phyloP scores from a whole-genome alignment of 2,113 vertebrate species.

The Elephantulus edwardii region DNA sequence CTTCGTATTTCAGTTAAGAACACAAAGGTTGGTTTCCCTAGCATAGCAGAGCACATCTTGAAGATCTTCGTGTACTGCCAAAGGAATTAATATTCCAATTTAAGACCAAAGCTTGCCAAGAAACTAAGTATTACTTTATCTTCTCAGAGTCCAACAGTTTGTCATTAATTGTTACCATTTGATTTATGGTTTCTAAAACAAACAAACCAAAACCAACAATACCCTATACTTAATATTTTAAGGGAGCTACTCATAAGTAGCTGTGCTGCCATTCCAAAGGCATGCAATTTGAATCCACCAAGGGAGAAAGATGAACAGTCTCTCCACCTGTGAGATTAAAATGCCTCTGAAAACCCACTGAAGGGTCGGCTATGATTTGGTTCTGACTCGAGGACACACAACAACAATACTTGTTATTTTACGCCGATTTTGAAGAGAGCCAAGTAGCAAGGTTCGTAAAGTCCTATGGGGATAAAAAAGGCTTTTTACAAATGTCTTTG shows the following conservation, averaged over 20 bases:
- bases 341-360: background rate
- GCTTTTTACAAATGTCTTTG: constrained; percentile 34
- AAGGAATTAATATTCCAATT: background rate
- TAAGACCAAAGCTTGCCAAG: background rate
- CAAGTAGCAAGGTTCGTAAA: too few relatives aligned
- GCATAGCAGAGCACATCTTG: background rate
- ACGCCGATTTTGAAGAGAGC: background rate
- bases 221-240: too few relatives aligned
- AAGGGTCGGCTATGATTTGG: too few relatives aligned
- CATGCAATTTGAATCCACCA: too few relatives aligned
- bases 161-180: background rate
- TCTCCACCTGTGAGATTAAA: too few relatives aligned
- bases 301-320: too few relatives aligned
- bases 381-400: too few relatives aligned
- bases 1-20: background rate
- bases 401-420: background rate
- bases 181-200: background rate
- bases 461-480: too few relatives aligned
- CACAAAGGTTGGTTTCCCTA: background rate
- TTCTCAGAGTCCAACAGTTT: background rate
- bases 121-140: background rate
- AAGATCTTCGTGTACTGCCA: background rate
- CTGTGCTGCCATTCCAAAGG: too few relatives aligned
- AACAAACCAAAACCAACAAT: too few relatives aligned
- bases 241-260: too few relatives aligned